These are phyloP conservation scores for Stichopus chloronotus DNA, from an alignment of 35 echinoderm and acorn worm genomes.

Conservation along the genomic window DNA sequence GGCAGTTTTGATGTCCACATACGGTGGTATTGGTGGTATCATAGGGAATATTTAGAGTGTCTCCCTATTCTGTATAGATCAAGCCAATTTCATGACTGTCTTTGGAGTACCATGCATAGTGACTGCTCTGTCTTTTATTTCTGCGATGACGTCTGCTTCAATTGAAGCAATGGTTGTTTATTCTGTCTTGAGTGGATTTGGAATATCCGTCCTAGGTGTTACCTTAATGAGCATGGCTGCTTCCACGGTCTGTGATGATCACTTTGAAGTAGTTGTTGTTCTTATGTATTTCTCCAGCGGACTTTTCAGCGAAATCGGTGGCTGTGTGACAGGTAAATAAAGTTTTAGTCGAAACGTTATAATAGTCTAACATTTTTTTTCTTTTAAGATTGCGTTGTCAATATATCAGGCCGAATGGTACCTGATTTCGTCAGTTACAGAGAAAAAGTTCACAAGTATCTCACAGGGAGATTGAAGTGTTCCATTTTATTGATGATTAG, in stretches of 20 bases:
- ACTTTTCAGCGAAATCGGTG: not conserved
- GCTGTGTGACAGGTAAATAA: not conserved
- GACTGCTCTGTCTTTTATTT: not conserved
- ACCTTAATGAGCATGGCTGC: not conserved
- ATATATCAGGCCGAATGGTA: too few relatives aligned
- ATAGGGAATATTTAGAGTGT: not conserved
- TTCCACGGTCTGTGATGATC: not conserved
- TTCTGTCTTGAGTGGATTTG: too few relatives aligned
- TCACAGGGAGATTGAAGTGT: too few relatives aligned
- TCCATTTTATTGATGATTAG: too few relatives aligned
- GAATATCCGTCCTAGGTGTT: not conserved
- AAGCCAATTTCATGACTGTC: not conserved
- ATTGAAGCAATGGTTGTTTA: too few relatives aligned
- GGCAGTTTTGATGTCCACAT: constrained; percentile 24
- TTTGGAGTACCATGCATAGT: not conserved
- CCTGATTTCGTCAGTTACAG: too few relatives aligned
- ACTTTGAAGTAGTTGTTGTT: too few relatives aligned
- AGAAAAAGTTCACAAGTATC: too few relatives aligned
- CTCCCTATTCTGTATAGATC: not conserved
- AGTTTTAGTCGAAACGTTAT: not conserved
- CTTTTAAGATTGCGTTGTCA: too few relatives aligned
- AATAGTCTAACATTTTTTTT: too few relatives aligned
- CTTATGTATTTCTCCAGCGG: not conserved
- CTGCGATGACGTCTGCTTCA: too few relatives aligned
- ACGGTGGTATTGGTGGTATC: constrained; percentile 24